These are phyloP conservation scores for Halotydeus destructor DNA, from an alignment of 1,140 invertebrate species.

Conservation along the genomic window DNA sequence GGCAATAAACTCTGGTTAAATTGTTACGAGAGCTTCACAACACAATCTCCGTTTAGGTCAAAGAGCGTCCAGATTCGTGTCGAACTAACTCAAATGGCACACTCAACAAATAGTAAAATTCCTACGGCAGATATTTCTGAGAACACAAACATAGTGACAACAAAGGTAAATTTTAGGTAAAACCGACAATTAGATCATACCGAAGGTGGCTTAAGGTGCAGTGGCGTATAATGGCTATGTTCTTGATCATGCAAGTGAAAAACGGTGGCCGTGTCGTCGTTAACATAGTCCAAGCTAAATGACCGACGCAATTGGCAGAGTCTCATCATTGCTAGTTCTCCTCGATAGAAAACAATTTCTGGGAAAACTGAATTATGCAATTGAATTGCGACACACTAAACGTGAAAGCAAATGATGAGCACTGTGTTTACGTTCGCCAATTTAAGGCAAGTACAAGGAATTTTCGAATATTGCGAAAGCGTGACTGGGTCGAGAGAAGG, in stretches of 20 bases:
- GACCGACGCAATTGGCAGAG: conserved; percentile 7
- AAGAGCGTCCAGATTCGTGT: background rate
- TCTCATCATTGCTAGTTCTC: conserved; percentile 6
- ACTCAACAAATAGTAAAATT: background rate
- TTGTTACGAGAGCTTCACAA: too few relatives aligned
- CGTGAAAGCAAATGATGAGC: too few relatives aligned
- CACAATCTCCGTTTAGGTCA: background rate
- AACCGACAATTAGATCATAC: background rate
- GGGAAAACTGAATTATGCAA: too few relatives aligned
- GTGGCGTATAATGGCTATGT: background rate
- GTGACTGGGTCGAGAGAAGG: too few relatives aligned
- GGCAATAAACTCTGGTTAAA: too few relatives aligned
- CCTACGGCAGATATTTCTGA: background rate
- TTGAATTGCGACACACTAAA: too few relatives aligned
- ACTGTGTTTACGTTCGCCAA: too few relatives aligned
- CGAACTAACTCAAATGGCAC: background rate
- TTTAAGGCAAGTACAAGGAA: too few relatives aligned
- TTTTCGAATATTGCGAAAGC: too few relatives aligned
- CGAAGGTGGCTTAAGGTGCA: background rate
- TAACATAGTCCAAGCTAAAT: conserved; percentile 4
- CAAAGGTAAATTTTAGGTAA: background rate
- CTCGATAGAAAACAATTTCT: too few relatives aligned
- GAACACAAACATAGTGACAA: background rate
- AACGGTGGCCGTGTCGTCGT: conserved; percentile 7
- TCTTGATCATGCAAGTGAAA: conserved; percentile 5